Evolutionary conservation across 1,140 invertebrate genomes (phyloP).

Genomic region (Cotesia glomerata): DNA sequence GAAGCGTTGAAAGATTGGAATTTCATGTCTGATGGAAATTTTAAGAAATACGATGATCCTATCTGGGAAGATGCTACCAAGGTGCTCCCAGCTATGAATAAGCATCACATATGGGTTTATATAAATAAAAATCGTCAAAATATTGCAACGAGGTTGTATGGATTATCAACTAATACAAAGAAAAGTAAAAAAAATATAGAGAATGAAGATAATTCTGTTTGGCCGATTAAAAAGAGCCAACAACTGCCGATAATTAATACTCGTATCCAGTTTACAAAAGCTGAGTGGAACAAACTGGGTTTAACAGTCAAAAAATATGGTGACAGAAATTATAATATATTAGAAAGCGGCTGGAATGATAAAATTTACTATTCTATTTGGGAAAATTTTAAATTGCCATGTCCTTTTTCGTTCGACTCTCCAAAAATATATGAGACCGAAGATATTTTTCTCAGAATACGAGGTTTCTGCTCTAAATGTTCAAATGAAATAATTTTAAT

Average conservation of each 20-base stretch:
- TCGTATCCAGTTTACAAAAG: background rate
- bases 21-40: too few species aligned
- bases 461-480: slow-evolving; percentile 21
- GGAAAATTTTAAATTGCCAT: slow-evolving; percentile 19
- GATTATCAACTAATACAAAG: too few species aligned
- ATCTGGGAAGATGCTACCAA: too few species aligned
- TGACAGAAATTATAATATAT: slow-evolving; percentile 11
- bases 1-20: too few species aligned
- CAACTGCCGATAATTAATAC: background rate
- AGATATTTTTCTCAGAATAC: slow-evolving; percentile 15
- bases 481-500: slow-evolving; percentile 3
- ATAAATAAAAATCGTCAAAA: too few species aligned
- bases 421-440: slow-evolving; percentile 15
- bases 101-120: too few species aligned
- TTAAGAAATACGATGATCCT: too few species aligned
- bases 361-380: slow-evolving; percentile 11
- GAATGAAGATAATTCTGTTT: background rate
- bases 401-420: slow-evolving; percentile 21
- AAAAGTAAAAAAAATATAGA: background rate
- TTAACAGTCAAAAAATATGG: slow-evolving; percentile 6
- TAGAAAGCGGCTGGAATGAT: slow-evolving; percentile 21
- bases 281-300: background rate
- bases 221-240: background rate
- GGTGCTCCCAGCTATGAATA: too few species aligned
- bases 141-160: too few species aligned